A percentile compares a stretch with the other conserved stretches of the same genome.
These are phyloP conservation scores for Chloropsis hardwickii DNA, from an alignment of 2,113 vertebrate genomes.

Conservation along the genomic window DNA sequence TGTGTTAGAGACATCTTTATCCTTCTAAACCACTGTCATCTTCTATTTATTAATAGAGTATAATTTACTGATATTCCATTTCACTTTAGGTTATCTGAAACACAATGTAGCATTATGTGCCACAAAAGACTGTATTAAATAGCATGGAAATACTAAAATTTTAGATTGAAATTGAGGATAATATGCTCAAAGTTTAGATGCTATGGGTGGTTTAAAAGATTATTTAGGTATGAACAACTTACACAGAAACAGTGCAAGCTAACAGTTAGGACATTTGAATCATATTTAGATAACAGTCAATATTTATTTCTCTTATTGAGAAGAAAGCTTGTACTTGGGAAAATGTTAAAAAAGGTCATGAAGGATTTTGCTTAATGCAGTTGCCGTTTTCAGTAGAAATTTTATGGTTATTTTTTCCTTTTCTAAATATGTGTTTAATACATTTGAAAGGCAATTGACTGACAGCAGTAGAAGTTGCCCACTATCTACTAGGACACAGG, in stretches of 20 bases:
- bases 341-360: neutral
- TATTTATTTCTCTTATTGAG: neutral
- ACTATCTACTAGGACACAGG: neutral
- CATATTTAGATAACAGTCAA: neutral
- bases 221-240: neutral
- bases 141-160: neutral
- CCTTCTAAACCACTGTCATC: neutral
- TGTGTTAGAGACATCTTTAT: neutral
- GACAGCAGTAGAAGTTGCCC: neutral
- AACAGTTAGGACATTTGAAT: neutral
- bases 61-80: neutral
- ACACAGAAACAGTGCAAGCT: neutral
- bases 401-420: neutral
- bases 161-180: neutral
- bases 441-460: neutral
- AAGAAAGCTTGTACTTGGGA: neutral
- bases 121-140: neutral
- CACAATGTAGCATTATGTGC: neutral
- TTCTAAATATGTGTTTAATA: neutral
- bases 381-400: neutral
- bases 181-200: neutral
- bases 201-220: neutral
- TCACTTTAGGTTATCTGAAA: neutral
- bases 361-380: neutral
- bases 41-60: neutral